Conservation (phyloP, 2,113 vertebrate species). For the Brachypodius melanocephalos region DNA sequence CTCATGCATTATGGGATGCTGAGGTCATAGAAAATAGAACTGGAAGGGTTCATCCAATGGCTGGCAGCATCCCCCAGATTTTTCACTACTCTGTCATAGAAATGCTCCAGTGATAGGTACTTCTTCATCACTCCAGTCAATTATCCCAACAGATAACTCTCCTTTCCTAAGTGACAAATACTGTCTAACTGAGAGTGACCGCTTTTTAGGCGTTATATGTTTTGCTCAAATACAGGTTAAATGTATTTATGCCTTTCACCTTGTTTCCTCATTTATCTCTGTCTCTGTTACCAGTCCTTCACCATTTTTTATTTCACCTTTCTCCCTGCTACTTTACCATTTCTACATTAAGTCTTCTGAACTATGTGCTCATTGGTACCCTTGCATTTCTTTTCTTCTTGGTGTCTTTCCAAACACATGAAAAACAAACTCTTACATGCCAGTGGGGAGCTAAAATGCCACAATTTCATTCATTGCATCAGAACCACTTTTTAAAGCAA, state of each 20-base stretch:
- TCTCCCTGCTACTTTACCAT: neutral
- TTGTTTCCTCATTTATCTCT: neutral
- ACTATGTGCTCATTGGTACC: neutral
- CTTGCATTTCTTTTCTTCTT: neutral
- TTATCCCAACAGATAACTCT: neutral
- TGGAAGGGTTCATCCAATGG: neutral
- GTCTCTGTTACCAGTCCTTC: neutral
- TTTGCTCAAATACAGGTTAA: neutral
- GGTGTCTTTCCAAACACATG: neutral
- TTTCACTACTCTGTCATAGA: neutral
- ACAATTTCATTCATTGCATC: neutral
- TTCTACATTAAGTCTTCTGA: neutral
- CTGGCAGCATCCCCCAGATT: neutral
- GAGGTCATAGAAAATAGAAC: neutral
- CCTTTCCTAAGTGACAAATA: neutral
- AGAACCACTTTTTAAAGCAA: neutral
- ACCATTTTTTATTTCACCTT: neutral
- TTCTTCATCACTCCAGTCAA: neutral
- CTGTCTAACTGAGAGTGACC: neutral
- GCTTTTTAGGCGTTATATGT: neutral
- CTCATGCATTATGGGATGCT: neutral
- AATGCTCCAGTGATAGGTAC: neutral
- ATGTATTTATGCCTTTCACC: neutral
- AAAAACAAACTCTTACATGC: neutral
- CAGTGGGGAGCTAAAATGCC: neutral